Evolutionary conservation across 1,140 invertebrate genomes (phyloP), one percentile per base, ranked within the genome.

Genomic region (Magallana ariakensis): DNA sequence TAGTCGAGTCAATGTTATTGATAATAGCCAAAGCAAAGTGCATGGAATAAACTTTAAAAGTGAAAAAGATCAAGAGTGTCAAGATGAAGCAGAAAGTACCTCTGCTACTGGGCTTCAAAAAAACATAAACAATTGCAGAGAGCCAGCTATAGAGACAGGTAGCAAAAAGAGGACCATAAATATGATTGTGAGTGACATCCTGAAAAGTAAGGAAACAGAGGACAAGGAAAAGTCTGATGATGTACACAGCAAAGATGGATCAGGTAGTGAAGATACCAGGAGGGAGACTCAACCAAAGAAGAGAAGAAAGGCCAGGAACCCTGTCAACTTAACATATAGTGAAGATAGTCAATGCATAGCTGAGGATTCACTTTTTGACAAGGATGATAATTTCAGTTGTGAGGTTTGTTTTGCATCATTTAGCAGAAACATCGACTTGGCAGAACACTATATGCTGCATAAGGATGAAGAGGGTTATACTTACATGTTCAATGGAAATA

Each of bases 121-220:
- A 11, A 26, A 8, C 13, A 26, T 33, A 26, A 26, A 26, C 1
- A 75, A 75, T 75, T 19, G 5, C 33, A 75, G 33, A 22, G 22
- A 11, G 33, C 7, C 19, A 2, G 19, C 66, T 33, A 46, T 46
- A 46, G 66, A 75, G 22, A 75, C 66, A 75, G 26, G 66, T 13
- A 75, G 7, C 22, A 75, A 75, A 33, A 75, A 75, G 22, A 33
- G 66, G 33, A 75, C 66, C 22, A 75, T 75, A 26, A 75, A 75
- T 26, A 75, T 75, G 66, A 75, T 75, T 26, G 66, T 75, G 10
- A 33, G 66, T 33, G 66, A 75, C 66, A 75, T 75, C 22, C 26
- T 75, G 66, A 75, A 75, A 33, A 75, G 22, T 75, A 75, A 75
- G 15, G 66, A 75, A 75, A 75, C 66, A 75, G 33, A 10, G 22